Percentiles rank a stretch among this genome's conserved stretches.
These are phyloP conservation scores for Peromyscus nudipes DNA, from an alignment of 2,797 vertebrate genomes.

Conservation along the genomic window DNA sequence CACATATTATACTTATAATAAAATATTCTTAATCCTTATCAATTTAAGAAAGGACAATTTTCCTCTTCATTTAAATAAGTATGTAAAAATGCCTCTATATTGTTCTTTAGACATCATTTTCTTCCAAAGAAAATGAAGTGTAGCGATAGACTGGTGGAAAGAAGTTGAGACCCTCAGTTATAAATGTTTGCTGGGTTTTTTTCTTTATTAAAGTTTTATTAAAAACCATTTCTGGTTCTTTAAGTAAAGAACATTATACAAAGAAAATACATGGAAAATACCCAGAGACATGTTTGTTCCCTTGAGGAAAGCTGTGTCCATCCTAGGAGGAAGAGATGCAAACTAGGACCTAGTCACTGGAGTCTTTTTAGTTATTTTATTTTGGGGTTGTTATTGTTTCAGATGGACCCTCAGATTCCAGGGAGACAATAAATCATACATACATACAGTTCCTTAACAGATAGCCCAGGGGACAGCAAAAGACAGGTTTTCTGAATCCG, in stretches of 20 bases:
- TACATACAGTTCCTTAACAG: conserved; percentile 82
- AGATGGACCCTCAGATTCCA: conserved; percentile 70
- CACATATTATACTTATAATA: conserved; percentile 91
- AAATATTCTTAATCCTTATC: conserved; percentile 91
- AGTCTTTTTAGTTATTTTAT: conserved; percentile 73
- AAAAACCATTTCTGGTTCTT: too few species aligned
- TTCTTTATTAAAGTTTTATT: conserved; percentile 86
- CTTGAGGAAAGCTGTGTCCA: conserved; percentile 86
- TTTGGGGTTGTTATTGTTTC: conserved; percentile 3
- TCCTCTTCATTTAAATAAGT: conserved; percentile 85
- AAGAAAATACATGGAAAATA: conserved; percentile 92
- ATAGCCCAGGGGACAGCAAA: conserved; percentile 75
- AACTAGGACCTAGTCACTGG: conserved; percentile 84
- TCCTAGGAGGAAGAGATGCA: conserved; percentile 84
- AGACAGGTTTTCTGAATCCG: conserved; percentile 81
- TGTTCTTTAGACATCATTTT: conserved; percentile 86
- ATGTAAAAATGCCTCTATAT: conserved; percentile 88
- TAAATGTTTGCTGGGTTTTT: conserved; percentile 85
- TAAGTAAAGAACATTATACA: conserved; percentile 92
- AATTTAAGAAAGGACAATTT: conserved; percentile 88
- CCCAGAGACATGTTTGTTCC: conserved; percentile 86
- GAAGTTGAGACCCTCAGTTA: conserved; percentile 88
- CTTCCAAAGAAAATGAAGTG: conserved; percentile 85
- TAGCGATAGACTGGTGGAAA: conserved; percentile 88
- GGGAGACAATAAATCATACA: conserved; percentile 81